Evolutionary conservation across 1,140 invertebrate genomes (phyloP).

Genomic region (Thalassaphorura encarpata): DNA sequence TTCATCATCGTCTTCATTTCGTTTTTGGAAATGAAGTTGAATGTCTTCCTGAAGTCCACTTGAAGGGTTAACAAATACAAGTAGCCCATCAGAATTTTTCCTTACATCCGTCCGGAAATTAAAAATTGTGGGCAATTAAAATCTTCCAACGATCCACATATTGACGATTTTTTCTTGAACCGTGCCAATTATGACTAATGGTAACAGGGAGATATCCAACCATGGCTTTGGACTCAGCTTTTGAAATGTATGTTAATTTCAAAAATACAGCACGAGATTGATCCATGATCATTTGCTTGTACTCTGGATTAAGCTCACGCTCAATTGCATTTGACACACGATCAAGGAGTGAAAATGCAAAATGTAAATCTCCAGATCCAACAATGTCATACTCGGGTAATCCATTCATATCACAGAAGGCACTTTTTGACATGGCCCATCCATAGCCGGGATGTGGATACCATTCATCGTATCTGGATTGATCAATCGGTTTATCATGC

Average conservation of each 20-base stretch:
- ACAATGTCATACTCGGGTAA: slow-evolving; percentile 15
- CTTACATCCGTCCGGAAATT: neutral
- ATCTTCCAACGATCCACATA: slow-evolving; percentile 10
- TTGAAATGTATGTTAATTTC: neutral
- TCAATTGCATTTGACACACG: slow-evolving; percentile 5
- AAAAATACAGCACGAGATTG: neutral
- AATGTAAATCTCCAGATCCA: slow-evolving; percentile 10
- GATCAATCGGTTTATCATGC: neutral
- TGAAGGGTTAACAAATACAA: neutral
- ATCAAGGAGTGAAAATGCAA: slow-evolving; percentile 13
- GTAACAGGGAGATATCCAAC: slow-evolving; percentile 8
- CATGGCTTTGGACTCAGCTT: neutral
- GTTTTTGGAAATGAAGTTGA: neutral
- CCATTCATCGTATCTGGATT: slow-evolving; percentile 5
- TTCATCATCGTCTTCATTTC: neutral
- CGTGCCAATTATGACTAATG: slow-evolving; percentile 6
- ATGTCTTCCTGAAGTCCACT: neutral
- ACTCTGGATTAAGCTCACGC: neutral
- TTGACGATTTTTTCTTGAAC: slow-evolving; percentile 8
- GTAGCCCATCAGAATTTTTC: neutral
- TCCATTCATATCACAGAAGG: slow-evolving; percentile 1
- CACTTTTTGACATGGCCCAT: slow-evolving; percentile 7
- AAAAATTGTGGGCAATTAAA: slow-evolving; percentile 10
- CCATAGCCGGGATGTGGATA: slow-evolving; percentile 16
- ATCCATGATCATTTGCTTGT: neutral